A percentile compares a stretch with the other conserved stretches of the same genome.
phyloP scores from a whole-genome alignment of 2,797 vertebrate genomes.

The Diglossa cyanea region DNA sequence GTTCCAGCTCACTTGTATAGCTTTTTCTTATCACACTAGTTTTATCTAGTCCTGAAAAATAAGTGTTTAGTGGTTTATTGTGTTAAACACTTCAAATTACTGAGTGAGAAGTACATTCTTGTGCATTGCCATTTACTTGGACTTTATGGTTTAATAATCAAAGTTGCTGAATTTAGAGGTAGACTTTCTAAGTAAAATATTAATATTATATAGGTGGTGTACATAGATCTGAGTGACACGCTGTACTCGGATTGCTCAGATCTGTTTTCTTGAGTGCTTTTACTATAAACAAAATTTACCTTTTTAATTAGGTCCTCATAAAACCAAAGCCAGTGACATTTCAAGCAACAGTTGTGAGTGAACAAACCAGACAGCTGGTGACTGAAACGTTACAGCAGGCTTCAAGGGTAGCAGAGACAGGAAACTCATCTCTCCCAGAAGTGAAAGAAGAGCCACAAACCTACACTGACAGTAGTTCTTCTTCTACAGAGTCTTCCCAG shows the following conservation, averaged over 20 bases:
- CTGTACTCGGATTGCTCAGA: background rate
- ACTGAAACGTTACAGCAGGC: conserved; percentile 95
- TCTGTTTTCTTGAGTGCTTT: background rate
- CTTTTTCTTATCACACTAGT: background rate
- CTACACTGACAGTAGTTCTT: conserved; percentile 79
- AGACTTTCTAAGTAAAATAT: background rate
- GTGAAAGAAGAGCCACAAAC: conserved; percentile 83
- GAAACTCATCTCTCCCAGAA: conserved; percentile 79
- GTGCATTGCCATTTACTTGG: background rate
- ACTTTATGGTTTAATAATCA: background rate
- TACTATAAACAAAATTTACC: background rate
- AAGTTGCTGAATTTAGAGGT: background rate
- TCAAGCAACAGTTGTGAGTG: conserved; percentile 92
- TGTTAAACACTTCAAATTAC: background rate
- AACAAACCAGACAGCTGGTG: conserved; percentile 93
- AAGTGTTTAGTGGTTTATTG: background rate
- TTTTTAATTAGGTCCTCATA: conserved; percentile 88
- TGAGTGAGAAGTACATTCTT: background rate
- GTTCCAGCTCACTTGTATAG: background rate
- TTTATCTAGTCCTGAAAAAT: background rate
- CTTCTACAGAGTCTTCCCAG: conserved; percentile 80
- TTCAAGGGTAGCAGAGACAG: conserved; percentile 81
- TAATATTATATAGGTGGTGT: background rate
- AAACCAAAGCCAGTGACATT: conserved; percentile 97
- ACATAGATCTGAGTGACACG: background rate